Evolutionary conservation across 2,113 vertebrate species (phyloP).

Genomic region (Todiramphus saurophagus): DNA sequence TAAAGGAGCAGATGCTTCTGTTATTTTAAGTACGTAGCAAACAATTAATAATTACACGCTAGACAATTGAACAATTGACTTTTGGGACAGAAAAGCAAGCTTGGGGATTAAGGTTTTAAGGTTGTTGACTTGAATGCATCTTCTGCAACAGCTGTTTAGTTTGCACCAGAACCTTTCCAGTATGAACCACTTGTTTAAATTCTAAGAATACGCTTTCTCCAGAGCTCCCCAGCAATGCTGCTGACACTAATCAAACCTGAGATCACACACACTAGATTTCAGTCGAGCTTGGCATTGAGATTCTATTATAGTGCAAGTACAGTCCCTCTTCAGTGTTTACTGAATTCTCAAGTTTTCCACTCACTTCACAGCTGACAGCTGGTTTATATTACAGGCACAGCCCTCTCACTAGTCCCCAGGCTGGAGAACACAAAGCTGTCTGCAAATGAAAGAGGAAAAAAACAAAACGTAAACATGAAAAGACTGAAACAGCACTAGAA

Average conservation of each 20-base stretch:
- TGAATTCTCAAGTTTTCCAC: background rate
- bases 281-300: background rate
- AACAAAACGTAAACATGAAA: background rate
- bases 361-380: slow-evolving; percentile 34
- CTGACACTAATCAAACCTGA: slow-evolving; percentile 1
- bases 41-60: background rate
- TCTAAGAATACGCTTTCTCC: background rate
- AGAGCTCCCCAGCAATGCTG: background rate
- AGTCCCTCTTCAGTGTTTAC: background rate
- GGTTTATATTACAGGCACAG: background rate
- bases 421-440: background rate
- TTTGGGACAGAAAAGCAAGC: background rate
- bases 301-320: background rate
- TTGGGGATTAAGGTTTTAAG: background rate
- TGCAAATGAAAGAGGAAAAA: background rate
- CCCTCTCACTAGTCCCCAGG: background rate
- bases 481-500: background rate
- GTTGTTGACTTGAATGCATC: background rate
- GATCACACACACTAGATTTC: background rate
- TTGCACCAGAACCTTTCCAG: background rate
- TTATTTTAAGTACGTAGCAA: background rate
- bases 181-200: background rate
- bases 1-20: background rate
- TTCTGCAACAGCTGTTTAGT: background rate
- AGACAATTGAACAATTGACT: background rate